These are phyloP conservation scores for Halisarca cf. caerulea DNA, from an alignment of 37 sponge, comb jelly and placozoan genomes.

Conservation along the genomic window DNA sequence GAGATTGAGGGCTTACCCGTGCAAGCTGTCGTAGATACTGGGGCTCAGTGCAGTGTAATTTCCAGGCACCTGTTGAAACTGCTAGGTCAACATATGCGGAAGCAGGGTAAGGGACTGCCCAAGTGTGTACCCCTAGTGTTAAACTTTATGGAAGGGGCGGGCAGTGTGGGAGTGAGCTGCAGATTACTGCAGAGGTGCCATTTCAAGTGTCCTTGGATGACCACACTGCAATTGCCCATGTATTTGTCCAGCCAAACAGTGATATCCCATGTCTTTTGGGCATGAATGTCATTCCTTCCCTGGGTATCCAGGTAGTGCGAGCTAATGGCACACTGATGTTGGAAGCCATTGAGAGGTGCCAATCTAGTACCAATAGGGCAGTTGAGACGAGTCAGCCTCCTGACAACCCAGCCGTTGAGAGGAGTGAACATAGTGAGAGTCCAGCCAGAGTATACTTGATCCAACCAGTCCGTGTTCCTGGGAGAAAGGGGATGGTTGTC, in stretches of 20 bases:
- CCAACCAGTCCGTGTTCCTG: neutral
- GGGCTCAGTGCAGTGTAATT: neutral
- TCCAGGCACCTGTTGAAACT: neutral
- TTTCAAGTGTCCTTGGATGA: neutral
- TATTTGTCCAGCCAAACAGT: conserved; percentile 42
- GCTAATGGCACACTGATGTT: conserved; percentile 2
- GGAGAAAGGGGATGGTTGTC: neutral
- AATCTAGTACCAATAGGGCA: too few species aligned
- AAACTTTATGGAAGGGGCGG: neutral
- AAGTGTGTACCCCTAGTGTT: neutral
- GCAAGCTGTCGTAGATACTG: neutral
- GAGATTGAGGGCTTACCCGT: neutral
- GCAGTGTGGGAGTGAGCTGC: conserved; percentile 13
- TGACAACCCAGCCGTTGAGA: too few species aligned
- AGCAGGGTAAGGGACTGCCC: neutral
- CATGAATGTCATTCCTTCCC: conserved; percentile 27
- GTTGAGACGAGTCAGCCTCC: too few species aligned
- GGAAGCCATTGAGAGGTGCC: too few species aligned
- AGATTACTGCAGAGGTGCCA: conserved; percentile 32
- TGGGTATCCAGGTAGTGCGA: conserved; percentile 19
- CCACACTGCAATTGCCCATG: neutral
- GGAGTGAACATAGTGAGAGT: neutral
- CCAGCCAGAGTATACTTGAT: neutral
- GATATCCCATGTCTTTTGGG: conserved; percentile 29
- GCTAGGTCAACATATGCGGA: conserved; percentile 3